Conservation (phyloP, 2,113 vertebrate genomes). For the Eolophus roseicapilla region DNA sequence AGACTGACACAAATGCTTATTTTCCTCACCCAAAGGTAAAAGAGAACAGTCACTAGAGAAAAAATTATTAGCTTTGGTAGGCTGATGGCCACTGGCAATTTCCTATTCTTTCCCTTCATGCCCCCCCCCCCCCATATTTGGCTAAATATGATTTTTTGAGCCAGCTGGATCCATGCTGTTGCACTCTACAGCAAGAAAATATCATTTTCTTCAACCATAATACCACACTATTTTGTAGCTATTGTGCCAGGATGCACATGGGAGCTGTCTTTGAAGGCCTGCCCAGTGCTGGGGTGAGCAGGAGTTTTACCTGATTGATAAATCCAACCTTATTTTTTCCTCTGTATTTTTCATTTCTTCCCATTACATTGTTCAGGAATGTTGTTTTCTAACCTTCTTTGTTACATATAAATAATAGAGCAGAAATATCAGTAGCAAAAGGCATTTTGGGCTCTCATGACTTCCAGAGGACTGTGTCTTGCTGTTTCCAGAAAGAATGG, state of each 20-base stretch:
- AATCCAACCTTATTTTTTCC: background rate
- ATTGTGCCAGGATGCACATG: background rate
- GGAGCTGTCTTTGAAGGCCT: background rate
- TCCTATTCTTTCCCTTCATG: background rate
- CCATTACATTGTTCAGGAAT: background rate
- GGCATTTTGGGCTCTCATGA: background rate
- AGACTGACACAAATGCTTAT: background rate
- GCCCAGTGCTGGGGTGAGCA: background rate
- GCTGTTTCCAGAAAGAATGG: background rate
- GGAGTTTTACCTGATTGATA: background rate
- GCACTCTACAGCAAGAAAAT: background rate
- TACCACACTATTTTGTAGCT: fast-evolving
- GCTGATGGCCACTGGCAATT: background rate
- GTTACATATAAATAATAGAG: background rate
- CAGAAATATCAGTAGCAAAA: background rate
- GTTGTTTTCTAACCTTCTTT: background rate
- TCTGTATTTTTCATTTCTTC: background rate
- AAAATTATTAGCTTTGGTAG: background rate
- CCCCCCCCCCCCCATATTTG: background rate
- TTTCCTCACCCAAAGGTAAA: background rate
- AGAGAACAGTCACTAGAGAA: fast-evolving
- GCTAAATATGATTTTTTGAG: background rate
- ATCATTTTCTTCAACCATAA: background rate
- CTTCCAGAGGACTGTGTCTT: background rate
- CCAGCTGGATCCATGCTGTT: background rate